These are phyloP conservation scores for Agelastica alni DNA, from an alignment of 2,888 invertebrate species.

Conservation along the genomic window DNA sequence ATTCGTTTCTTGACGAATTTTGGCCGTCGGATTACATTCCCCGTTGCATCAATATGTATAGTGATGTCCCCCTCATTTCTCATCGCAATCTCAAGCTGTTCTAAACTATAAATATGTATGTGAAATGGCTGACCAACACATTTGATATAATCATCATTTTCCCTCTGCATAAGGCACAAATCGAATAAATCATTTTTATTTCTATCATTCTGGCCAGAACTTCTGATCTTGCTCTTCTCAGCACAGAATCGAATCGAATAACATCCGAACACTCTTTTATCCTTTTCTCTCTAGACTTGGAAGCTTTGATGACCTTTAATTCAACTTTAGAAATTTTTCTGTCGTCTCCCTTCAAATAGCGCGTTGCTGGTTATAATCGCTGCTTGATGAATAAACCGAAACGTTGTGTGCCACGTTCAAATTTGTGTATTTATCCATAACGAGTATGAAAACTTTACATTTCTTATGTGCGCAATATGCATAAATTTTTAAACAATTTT, in stretches of 20 bases:
- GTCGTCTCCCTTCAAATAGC: conserved; percentile 6
- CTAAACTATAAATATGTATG: conserved; percentile 12
- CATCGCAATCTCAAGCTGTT: conserved; percentile 3
- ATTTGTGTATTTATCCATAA: not conserved
- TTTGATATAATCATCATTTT: conserved; percentile 9
- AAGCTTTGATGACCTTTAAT: not conserved
- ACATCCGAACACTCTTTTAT: not conserved
- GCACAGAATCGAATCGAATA: conserved; percentile 7
- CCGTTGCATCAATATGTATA: conserved; percentile 16
- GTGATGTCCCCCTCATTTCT: not conserved
- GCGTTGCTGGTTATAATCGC: not conserved
- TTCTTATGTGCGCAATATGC: conserved; percentile 5
- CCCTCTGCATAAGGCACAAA: conserved; percentile 19
- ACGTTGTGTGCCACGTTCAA: not conserved
- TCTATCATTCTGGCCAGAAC: conserved; percentile 14
- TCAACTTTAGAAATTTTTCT: not conserved
- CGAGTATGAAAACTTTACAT: conserved; percentile 1
- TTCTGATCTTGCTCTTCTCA: conserved; percentile 16
- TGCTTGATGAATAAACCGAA: not conserved
- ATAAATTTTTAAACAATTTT: not conserved
- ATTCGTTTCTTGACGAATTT: conserved; percentile 8
- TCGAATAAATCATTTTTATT: conserved; percentile 16
- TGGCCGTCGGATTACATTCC: conserved; percentile 7
- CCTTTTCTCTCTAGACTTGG: conserved; percentile 2
- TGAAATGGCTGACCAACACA: conserved; percentile 17